phyloP scores from a whole-genome alignment of 2,888 invertebrate species.

The Theodoxus fluviatilis region DNA sequence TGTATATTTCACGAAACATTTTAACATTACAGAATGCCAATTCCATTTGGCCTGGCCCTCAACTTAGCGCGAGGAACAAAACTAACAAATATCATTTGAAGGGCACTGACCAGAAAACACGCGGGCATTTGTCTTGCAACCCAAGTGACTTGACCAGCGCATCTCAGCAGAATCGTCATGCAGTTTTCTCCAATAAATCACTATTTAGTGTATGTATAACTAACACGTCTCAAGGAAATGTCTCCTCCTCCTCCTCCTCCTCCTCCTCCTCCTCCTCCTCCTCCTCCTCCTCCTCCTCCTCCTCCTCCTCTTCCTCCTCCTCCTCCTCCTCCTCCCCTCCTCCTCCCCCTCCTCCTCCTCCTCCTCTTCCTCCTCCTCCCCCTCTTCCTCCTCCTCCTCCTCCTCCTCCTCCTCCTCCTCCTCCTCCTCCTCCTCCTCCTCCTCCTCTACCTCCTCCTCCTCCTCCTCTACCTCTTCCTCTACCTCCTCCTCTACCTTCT shows the following conservation, averaged over 20 bases:
- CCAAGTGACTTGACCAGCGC: no score
- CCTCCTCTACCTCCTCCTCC: slow-evolving; percentile 11
- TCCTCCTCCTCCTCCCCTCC: background rate
- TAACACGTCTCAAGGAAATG: no score
- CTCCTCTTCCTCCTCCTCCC: background rate
- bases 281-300: slow-evolving; percentile 9
- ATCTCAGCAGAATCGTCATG: no score
- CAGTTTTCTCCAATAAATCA: no score
- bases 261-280: background rate
- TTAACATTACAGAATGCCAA: no score
- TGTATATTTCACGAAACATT: no score
- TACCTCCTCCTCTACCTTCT: background rate
- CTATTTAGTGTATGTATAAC: no score
- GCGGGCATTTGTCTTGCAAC: no score
- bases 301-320: background rate
- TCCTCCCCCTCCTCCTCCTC: background rate
- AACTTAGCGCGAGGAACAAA: no score
- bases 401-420: background rate
- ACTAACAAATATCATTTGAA: no score
- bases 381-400: background rate
- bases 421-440: background rate
- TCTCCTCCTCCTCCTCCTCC: slow-evolving; percentile 18
- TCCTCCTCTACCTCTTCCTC: slow-evolving; percentile 14
- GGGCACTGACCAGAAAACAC: no score
- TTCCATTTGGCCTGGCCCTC: no score